phyloP scores from a whole-genome alignment of 2,113 vertebrate genomes.

The Aix galericulata region DNA sequence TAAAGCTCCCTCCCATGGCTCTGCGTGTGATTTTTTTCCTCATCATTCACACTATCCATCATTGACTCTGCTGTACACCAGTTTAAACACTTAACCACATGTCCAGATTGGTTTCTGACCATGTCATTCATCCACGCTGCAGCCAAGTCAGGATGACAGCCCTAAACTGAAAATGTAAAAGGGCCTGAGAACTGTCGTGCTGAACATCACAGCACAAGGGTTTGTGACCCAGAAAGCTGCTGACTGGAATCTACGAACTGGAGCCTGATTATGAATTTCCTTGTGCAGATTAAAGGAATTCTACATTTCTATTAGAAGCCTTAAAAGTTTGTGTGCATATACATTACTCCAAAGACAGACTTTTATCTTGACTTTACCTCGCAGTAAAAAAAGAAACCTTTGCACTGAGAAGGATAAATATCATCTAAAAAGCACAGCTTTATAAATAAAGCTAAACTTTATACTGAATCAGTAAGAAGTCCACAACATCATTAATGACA shows the following conservation, averaged over 20 bases:
- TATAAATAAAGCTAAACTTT: not conserved
- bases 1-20: not conserved
- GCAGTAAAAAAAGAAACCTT: not conserved
- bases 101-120: not conserved
- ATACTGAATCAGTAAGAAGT: not conserved
- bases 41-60: rapidly evolving
- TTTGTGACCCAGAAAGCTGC: not conserved
- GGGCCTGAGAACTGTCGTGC: not conserved
- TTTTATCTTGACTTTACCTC: not conserved
- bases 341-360: rapidly evolving
- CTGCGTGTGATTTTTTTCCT: not conserved
- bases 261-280: not conserved
- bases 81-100: not conserved
- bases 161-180: not conserved
- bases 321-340: not conserved
- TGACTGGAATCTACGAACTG: not conserved
- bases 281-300: too few relatives aligned
- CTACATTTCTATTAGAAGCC: not conserved
- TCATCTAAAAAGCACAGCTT: rapidly evolving
- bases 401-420: rapidly evolving
- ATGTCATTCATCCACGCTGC: not conserved
- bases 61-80: not conserved
- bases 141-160: not conserved
- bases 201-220: not conserved
- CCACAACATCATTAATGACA: rapidly evolving